These are phyloP conservation scores for Cephus pygmeus DNA, from an alignment of 2,888 invertebrate genomes.

Conservation along the genomic window DNA sequence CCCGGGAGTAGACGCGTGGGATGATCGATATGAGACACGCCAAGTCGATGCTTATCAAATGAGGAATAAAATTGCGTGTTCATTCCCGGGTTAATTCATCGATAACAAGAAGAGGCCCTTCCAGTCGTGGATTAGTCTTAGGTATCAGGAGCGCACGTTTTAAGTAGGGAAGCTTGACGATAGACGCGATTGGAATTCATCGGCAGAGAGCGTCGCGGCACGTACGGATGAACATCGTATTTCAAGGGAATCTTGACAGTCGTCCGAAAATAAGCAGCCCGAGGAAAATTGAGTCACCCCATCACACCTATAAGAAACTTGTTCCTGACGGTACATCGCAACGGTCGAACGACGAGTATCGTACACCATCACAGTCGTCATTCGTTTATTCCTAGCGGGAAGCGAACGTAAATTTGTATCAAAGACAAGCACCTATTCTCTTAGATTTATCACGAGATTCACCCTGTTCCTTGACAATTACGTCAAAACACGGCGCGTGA, in stretches of 20 bases:
- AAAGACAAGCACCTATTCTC: constrained; percentile 1
- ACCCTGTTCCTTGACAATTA: constrained; percentile 12
- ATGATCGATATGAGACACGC: no score
- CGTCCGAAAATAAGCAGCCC: constrained; percentile 6
- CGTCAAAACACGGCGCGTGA: constrained; percentile 12
- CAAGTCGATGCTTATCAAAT: no score
- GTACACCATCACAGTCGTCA: not conserved
- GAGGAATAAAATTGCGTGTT: no score
- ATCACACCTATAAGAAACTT: not conserved
- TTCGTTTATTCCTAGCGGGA: constrained; percentile 7
- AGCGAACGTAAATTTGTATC: constrained; percentile 3
- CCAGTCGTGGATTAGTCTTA: not conserved
- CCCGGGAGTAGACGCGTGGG: no score
- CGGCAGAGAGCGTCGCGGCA: not conserved
- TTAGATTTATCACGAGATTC: constrained; percentile 15
- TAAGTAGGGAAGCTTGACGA: not conserved
- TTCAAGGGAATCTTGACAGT: constrained; percentile 3
- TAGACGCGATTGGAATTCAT: not conserved
- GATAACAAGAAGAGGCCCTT: not conserved
- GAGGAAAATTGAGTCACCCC: not conserved
- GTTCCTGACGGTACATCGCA: not conserved
- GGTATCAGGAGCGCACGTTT: not conserved
- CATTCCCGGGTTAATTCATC: not conserved
- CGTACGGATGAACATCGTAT: not conserved
- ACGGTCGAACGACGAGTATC: not conserved